Conservation (phyloP, 2,797 vertebrate genomes). For the Coranthus polyacanthus region DNA sequence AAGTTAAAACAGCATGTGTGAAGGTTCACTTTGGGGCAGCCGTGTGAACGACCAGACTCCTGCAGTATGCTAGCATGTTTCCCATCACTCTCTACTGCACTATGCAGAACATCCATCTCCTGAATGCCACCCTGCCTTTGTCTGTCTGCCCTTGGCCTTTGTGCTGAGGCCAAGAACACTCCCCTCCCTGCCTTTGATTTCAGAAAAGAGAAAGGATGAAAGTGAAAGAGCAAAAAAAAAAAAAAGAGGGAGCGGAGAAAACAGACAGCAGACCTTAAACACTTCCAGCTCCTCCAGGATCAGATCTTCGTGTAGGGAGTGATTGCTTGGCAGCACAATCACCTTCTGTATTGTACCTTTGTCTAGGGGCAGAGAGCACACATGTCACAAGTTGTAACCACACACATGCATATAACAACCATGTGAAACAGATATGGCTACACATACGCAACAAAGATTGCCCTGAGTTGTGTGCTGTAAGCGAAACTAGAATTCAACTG, state of each 20-base stretch:
- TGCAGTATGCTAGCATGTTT: slow-evolving; percentile 41
- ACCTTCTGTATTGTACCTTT: slow-evolving; percentile 96
- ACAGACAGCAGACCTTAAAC: slow-evolving; percentile 91
- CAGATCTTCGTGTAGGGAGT: slow-evolving; percentile 91
- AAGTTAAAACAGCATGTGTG: slow-evolving; percentile 35
- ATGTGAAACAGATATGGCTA: slow-evolving; percentile 22
- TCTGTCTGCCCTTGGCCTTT: slow-evolving; percentile 58
- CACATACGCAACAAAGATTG: slow-evolving; percentile 1
- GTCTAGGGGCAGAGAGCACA: slow-evolving; percentile 81
- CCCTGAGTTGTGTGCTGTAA: not conserved
- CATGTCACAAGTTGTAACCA: slow-evolving; percentile 26
- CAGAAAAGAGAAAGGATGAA: slow-evolving; percentile 43
- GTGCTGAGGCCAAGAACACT: slow-evolving; percentile 44
- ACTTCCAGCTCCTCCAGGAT: slow-evolving; percentile 98
- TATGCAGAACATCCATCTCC: slow-evolving; percentile 55
- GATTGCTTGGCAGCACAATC: slow-evolving; percentile 92
- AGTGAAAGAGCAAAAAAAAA: slow-evolving; percentile 26
- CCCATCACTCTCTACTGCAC: slow-evolving; percentile 51
- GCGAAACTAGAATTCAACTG: slow-evolving; percentile 14
- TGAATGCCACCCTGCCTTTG: slow-evolving; percentile 49
- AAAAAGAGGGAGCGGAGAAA: slow-evolving; percentile 5
- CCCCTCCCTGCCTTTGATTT: slow-evolving; percentile 67
- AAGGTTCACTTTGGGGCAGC: slow-evolving; percentile 33
- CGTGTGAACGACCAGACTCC: slow-evolving; percentile 28
- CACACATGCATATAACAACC: slow-evolving; percentile 21